These are phyloP conservation scores for Prolemur simus DNA, from an alignment of 2,113 vertebrate genomes.

Conservation along the genomic window DNA sequence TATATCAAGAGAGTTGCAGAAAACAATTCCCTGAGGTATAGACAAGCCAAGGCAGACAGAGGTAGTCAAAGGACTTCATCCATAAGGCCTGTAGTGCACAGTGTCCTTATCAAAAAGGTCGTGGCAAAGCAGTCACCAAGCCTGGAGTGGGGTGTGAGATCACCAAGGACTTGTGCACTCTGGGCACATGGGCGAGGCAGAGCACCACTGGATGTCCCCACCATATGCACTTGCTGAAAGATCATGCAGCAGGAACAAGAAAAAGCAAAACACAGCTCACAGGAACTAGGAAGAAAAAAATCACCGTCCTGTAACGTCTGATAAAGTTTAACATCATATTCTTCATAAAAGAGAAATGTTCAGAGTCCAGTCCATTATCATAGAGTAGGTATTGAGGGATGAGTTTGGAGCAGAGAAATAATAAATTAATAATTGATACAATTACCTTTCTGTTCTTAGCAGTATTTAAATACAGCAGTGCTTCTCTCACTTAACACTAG, in stretches of 20 bases:
- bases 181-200: not conserved
- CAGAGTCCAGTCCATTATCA: not conserved
- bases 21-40: not conserved
- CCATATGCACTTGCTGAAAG: too few relatives aligned
- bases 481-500: not conserved
- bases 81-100: not conserved
- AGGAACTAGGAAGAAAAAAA: not conserved
- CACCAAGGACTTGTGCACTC: not conserved
- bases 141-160: not conserved
- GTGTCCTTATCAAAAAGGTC: not conserved
- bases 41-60: not conserved
- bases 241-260: not conserved
- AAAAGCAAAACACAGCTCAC: not conserved
- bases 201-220: not conserved
- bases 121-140: too few relatives aligned
- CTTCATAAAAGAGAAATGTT: not conserved
- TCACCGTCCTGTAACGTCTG: not conserved
- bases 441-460: not conserved
- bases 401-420: not conserved
- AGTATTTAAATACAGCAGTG: not conserved
- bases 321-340: not conserved
- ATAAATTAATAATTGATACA: not conserved
- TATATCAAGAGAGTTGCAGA: not conserved
- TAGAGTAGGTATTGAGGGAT: not conserved
- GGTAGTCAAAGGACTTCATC: not conserved